Evolutionary conservation across 37 sponge, comb jelly and placozoan genomes (phyloP).

Genomic region (Halichondria panicea): DNA sequence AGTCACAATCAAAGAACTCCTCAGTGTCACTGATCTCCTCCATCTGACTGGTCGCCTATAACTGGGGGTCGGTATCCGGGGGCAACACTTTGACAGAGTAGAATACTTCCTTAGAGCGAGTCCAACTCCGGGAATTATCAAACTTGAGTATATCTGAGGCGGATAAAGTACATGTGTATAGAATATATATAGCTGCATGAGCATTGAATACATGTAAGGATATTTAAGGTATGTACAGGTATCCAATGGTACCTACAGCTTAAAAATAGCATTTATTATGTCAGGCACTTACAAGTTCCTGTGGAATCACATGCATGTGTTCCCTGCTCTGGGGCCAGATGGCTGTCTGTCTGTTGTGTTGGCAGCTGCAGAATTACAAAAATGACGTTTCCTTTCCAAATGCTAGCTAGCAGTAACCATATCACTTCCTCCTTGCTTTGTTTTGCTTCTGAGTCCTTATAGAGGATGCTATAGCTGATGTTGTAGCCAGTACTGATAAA

Average conservation of each 20-base stretch:
- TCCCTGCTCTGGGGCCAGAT: constrained; percentile 65
- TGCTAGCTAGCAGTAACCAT: no score
- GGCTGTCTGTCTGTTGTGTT: constrained; percentile 35
- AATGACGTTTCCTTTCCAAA: no score
- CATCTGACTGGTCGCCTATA: no score
- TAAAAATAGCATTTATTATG: no score
- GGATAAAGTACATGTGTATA: neutral
- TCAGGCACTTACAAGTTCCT: constrained; percentile 73
- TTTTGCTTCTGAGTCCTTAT: constrained; percentile 28
- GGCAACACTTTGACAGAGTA: constrained; percentile 54
- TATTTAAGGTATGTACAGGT: no score
- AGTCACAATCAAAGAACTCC: no score
- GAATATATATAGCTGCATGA: no score
- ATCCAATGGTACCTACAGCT: no score
- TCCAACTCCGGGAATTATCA: constrained; percentile 85
- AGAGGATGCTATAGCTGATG: constrained; percentile 69
- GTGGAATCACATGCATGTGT: constrained; percentile 34
- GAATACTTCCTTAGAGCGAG: constrained; percentile 69
- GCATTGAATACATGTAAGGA: no score
- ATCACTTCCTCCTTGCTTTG: constrained; percentile 35
- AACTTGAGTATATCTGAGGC: constrained; percentile 78
- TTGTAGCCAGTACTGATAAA: constrained; percentile 66
- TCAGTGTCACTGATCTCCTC: no score
- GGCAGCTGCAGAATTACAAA: constrained; percentile 63
- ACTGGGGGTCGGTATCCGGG: constrained; percentile 42